Evolutionary conservation across 2,797 vertebrate species (phyloP).

Genomic region (Trematomus bernacchii): DNA sequence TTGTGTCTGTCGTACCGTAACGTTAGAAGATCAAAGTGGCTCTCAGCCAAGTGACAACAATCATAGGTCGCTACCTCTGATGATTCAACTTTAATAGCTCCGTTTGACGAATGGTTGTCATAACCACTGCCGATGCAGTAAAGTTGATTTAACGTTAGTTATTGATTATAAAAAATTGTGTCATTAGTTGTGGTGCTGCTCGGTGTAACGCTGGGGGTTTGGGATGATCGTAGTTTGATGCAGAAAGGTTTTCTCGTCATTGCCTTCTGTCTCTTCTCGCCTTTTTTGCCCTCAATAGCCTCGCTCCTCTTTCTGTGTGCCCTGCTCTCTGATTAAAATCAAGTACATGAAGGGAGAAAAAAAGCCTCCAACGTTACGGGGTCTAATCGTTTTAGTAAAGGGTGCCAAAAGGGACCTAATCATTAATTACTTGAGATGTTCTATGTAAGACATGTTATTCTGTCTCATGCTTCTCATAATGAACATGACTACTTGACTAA

Average conservation of each 20-base stretch:
- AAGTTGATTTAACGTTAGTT: constrained; percentile 27
- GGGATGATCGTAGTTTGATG: constrained; percentile 24
- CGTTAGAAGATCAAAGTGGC: constrained; percentile 43
- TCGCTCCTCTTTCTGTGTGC: constrained; percentile 46
- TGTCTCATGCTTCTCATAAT: constrained; percentile 34
- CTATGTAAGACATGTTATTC: constrained; percentile 24
- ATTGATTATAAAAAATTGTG: constrained; percentile 8
- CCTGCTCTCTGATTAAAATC: constrained; percentile 47
- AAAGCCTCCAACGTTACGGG: background rate
- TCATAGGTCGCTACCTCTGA: constrained; percentile 47
- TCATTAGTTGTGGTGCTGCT: constrained; percentile 9
- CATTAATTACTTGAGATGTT: constrained; percentile 22
- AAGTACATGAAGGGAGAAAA: constrained; percentile 30
- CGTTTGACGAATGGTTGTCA: constrained; percentile 38
- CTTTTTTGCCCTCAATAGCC: constrained; percentile 15
- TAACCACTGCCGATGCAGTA: constrained; percentile 27
- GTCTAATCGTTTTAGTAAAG: constrained; percentile 35
- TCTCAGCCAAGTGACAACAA: constrained; percentile 57
- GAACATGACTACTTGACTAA: constrained; percentile 51
- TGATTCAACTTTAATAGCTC: constrained; percentile 51
- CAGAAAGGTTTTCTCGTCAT: constrained; percentile 24
- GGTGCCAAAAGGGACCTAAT: constrained; percentile 30
- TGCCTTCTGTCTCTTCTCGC: constrained; percentile 36
- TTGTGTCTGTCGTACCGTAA: constrained; percentile 9
- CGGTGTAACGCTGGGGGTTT: constrained; percentile 6